Percentiles rank a stretch among this genome's conserved stretches.
Evolutionary conservation across 2,888 invertebrate species (phyloP).

Genomic region (Lobophora halterata): DNA sequence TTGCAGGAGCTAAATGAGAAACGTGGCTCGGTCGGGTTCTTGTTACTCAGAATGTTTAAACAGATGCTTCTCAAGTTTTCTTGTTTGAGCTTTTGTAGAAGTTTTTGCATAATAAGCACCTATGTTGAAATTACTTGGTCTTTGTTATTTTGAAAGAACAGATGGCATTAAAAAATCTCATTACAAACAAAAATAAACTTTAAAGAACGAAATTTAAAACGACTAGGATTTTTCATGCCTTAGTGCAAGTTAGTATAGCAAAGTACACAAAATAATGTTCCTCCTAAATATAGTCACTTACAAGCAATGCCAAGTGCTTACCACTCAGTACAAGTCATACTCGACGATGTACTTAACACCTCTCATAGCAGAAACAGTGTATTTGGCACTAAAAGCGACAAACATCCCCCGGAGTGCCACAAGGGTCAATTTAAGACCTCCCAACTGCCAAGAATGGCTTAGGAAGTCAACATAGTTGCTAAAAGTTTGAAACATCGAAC

Average conservation of each 20-base stretch:
- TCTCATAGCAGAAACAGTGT: conserved; percentile 41
- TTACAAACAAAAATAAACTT: too few relatives aligned
- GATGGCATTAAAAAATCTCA: too few relatives aligned
- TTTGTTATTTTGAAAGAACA: too few relatives aligned
- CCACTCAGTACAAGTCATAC: conserved; percentile 12
- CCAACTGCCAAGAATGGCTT: conserved; percentile 61
- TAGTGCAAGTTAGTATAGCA: too few relatives aligned
- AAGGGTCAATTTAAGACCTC: conserved; percentile 66
- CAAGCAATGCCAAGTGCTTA: conserved; percentile 10
- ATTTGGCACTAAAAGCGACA: conserved; percentile 66
- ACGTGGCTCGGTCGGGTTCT: neutral
- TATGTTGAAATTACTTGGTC: too few relatives aligned
- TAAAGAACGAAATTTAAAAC: too few relatives aligned
- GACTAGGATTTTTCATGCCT: too few relatives aligned
- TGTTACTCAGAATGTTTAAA: conserved; percentile 5
- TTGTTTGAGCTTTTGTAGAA: too few relatives aligned
- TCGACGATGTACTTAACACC: conserved; percentile 33
- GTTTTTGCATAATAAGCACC: too few relatives aligned
- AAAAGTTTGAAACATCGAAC: conserved; percentile 74
- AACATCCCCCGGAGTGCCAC: conserved; percentile 53
- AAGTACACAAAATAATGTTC: neutral
- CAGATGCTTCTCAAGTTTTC: neutral
- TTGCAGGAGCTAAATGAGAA: conserved; percentile 7
- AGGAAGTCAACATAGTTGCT: conserved; percentile 66
- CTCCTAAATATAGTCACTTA: conserved; percentile 4